Base-by-base conservation (phyloP, 1,140 invertebrate genomes). In the Ceratosolen fusciceps region DNA sequence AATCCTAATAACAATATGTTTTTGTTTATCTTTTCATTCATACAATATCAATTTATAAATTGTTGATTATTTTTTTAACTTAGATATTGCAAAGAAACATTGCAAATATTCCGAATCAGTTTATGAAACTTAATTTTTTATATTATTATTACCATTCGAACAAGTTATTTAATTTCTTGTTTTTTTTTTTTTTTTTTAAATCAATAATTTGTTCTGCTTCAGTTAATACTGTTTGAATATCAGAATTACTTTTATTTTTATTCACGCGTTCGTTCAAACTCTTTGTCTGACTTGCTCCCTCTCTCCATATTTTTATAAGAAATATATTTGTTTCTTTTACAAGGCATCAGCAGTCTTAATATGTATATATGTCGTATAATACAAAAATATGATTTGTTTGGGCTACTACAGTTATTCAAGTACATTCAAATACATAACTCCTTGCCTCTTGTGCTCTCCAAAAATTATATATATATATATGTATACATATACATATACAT, bases 291-390 rank as follows among this genome's bases (percentile, higher is more conserved):
- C n/a, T 72, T 60, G 26, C 60, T 43, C 56, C 34, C 54, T 75
- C 29, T 29, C 67, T n/a, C 34, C n/a, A n/a, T n/a, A n/a, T n/a
- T 77, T 79, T 54, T 79, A 54, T 58, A 76, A 74, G 71, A 77
- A 73, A 68, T 79, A 79, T 73, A 79, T 74, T 43, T 77, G 49
- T 70, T 52, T 14, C 21, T 9, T 52, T 71, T 81, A 73, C 79
- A 84, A 83, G 81, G 83, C 82, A 84, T 70, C 82, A 83, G 80
- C 83, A 84, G 84, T 83, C 83, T 83, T 83, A 84, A 77, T 70
- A 39, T 65, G 60, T 76, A 68, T 78, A 79, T 81, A 80, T 58
- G 77, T 68, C 39, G 56, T 84, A 79, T 79, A 77, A 83, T 84
- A 84, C 74, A 84, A 84, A 84, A 84, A 84, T 83, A 84, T 81